Percentiles rank a stretch among this genome's conserved stretches.
These are phyloP conservation scores for Holocentrus rufus DNA, from an alignment of 2,797 vertebrate genomes.

Conservation along the genomic window DNA sequence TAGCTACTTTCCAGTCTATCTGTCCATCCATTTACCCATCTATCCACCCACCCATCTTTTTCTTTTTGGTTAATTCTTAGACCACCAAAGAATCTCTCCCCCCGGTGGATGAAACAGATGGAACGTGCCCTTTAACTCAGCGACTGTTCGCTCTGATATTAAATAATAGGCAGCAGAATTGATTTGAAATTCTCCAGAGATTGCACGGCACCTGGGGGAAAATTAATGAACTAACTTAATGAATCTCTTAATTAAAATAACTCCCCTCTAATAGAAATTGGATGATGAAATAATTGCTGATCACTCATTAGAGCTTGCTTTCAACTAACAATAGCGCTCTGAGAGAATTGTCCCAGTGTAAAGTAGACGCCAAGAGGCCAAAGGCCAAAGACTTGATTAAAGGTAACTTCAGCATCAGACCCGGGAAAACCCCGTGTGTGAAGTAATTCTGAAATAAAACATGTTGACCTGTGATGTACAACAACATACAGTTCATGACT, in stretches of 20 bases:
- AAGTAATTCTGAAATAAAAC: constrained; percentile 14
- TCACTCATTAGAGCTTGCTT: constrained; percentile 62
- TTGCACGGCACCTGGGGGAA: constrained; percentile 67
- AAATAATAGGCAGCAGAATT: constrained; percentile 70
- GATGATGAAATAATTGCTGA: constrained; percentile 69
- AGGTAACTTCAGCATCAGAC: constrained; percentile 8
- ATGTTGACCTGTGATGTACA: constrained; percentile 3
- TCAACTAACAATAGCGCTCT: constrained; percentile 46
- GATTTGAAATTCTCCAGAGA: constrained; percentile 65
- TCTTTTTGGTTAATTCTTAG: neutral
- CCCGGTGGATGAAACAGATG: constrained; percentile 33
- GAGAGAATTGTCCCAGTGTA: neutral
- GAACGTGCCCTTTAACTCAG: constrained; percentile 34
- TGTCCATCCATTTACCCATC: neutral
- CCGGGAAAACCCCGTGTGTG: neutral
- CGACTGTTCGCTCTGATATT: constrained; percentile 54
- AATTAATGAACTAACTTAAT: constrained; percentile 78
- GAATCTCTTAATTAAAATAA: constrained; percentile 78
- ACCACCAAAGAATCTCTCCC: constrained; percentile 3
- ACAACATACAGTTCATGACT: neutral
- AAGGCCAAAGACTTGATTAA: constrained; percentile 26
- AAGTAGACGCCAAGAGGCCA: neutral
- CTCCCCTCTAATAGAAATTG: constrained; percentile 66
- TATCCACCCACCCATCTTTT: neutral
- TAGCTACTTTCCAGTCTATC: neutral